A percentile compares a stretch with the other conserved stretches of the same genome.
Evolutionary conservation across 2,888 invertebrate genomes (phyloP).

Genomic region (Penaeus monodon): DNA sequence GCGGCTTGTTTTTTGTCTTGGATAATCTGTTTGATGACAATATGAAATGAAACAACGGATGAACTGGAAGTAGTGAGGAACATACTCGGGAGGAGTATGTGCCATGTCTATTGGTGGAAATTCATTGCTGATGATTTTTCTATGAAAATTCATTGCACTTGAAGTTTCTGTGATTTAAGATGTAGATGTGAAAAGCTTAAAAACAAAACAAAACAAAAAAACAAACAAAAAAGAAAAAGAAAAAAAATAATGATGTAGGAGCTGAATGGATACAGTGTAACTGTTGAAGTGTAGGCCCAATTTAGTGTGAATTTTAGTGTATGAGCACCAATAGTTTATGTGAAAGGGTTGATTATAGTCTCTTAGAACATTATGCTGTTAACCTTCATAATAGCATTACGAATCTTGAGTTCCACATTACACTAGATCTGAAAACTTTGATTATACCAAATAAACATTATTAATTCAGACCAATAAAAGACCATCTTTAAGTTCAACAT

Average conservation of each 20-base stretch:
- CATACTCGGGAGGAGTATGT: background rate
- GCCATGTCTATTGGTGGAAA: conserved; percentile 9
- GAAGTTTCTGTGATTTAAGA: conserved; percentile 37
- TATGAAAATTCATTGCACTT: conserved; percentile 36
- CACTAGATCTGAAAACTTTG: too few species aligned
- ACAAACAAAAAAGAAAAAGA: background rate
- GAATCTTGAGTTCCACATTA: background rate
- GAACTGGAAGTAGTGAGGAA: conserved; percentile 3
- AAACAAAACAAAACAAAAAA: background rate
- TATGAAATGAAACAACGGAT: background rate
- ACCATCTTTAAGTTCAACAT: too few species aligned
- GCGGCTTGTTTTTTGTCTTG: too few species aligned
- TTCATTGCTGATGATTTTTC: conserved; percentile 34
- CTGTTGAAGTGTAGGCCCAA: background rate
- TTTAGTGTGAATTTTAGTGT: conserved; percentile 10
- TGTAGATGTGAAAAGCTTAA: background rate
- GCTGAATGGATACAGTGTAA: conserved; percentile 12
- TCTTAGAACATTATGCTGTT: background rate
- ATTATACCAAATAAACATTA: too few species aligned
- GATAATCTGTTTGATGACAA: too few species aligned
- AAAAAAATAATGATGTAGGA: conserved; percentile 1
- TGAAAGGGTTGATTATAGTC: conserved; percentile 4
- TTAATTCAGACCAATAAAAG: too few species aligned
- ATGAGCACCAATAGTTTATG: conserved; percentile 10
- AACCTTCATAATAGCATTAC: background rate